Base-by-base conservation (phyloP, 2,888 invertebrate genomes). In the Tetragonula carbonaria region DNA sequence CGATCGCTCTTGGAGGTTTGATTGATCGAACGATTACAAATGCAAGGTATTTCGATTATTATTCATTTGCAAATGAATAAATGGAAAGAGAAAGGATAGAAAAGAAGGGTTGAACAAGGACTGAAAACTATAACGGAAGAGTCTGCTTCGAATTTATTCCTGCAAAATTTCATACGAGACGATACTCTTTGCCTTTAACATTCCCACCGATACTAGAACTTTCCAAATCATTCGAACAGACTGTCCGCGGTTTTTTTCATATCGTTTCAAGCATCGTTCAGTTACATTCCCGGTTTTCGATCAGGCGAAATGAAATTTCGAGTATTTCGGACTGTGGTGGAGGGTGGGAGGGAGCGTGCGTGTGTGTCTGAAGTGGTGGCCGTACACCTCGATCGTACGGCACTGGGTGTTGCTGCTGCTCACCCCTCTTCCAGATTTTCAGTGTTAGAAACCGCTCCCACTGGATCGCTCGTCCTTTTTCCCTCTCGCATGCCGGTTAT, bases 401-500 rank as follows among this genome's bases (percentile, higher is more conserved):
- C 83, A 65, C 82, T 82, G 82, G 82, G 74, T 57, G 50, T 57
- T 66, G 74, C 59, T 63, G 33, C 33, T 33, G 33, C 33, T 45
- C 63, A 83, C 57, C 51, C 63, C 78, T 76, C 70, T 57, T 57
- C n/a, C 72, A 28, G 50, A 53, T 72, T 62, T 75, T 78, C 78
- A 73, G 21, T 68, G 79, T 78, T 63, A 68, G 84, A 62, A 79
- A 68, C 71, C 86, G 78, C 81, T 85, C 82, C 78, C 78, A 38
- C 71, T 70, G 72, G 65, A 71, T 81, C 76, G 74, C 67, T 77
- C 82, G 75, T 86, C 82, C 82, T 84, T 86, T 84, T 84, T 79
- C 77, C 85, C 77, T 70, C 78, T 74, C 76, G 85, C 82, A 71
- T 81, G 82, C 76, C 74, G 82, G 82, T 86, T 87, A 89, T 89